Percentiles rank a stretch among this genome's conserved stretches.
These are phyloP conservation scores for Drosophila stalkeri DNA, from an alignment of 2,888 invertebrate species.

Conservation along the genomic window DNA sequence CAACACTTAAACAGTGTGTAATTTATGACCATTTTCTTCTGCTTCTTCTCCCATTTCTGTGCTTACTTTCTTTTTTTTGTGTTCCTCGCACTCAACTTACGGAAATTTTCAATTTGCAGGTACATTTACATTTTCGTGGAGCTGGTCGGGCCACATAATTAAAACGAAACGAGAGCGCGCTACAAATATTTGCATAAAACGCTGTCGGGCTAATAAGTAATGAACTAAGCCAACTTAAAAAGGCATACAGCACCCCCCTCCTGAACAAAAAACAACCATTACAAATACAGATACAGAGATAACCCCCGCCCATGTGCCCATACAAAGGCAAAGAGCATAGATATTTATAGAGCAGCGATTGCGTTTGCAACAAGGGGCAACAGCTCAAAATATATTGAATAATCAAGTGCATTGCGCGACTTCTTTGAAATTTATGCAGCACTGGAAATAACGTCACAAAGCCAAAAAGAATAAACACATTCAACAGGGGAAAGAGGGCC, in stretches of 20 bases:
- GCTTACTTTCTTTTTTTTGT: neutral
- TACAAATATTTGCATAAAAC: slow-evolving; percentile 61
- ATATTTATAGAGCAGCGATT: slow-evolving; percentile 7
- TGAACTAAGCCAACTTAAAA: slow-evolving; percentile 43
- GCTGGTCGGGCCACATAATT: slow-evolving; percentile 53
- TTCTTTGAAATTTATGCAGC: slow-evolving; percentile 47
- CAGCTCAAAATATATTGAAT: slow-evolving; percentile 26
- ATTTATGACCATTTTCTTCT: slow-evolving; percentile 55
- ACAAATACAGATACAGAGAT: neutral
- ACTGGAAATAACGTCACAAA: slow-evolving; percentile 30
- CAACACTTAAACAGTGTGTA: slow-evolving; percentile 42
- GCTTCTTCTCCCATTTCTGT: neutral
- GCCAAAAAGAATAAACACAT: slow-evolving; percentile 13
- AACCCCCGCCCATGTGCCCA: neutral
- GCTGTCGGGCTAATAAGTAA: slow-evolving; percentile 54
- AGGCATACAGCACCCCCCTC: neutral
- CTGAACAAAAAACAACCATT: neutral
- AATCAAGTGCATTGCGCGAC: slow-evolving; percentile 41
- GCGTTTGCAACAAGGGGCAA: slow-evolving; percentile 4
- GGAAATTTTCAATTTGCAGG: slow-evolving; percentile 65
- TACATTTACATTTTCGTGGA: slow-evolving; percentile 51
- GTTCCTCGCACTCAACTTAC: slow-evolving; percentile 53
- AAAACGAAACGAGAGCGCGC: slow-evolving; percentile 58
- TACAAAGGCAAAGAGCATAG: neutral
- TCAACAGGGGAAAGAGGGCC: neutral